phyloP scores from a whole-genome alignment of 2,888 invertebrate species.

The Laspeyria flexula region DNA sequence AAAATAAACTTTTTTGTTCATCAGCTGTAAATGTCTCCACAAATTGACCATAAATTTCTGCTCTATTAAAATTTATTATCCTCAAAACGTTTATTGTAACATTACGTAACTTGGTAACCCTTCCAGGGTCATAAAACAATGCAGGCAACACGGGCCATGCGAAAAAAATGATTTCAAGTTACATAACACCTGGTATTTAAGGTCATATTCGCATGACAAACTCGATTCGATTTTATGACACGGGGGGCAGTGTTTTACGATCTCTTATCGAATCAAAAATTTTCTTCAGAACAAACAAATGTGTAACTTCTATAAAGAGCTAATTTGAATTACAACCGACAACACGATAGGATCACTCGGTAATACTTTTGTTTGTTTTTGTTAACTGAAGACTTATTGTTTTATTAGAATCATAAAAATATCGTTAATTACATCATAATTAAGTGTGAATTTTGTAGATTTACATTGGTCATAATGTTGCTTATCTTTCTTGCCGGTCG shows the following conservation, averaged over 20 bases:
- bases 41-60: constrained; percentile 79
- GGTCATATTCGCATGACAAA: constrained; percentile 66
- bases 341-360: constrained; percentile 52
- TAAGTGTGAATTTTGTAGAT: constrained; percentile 48
- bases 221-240: constrained; percentile 73
- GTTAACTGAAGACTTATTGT: constrained; percentile 36
- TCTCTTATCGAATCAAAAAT: constrained; percentile 78
- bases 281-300: constrained; percentile 70
- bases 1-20: constrained; percentile 71
- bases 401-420: constrained; percentile 40
- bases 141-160: constrained; percentile 64
- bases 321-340: constrained; percentile 65
- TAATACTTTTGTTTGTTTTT: constrained; percentile 40
- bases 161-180: constrained; percentile 64
- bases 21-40: constrained; percentile 80
- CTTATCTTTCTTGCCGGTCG: constrained; percentile 42
- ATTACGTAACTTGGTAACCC: constrained; percentile 81
- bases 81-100: constrained; percentile 77
- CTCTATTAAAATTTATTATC: constrained; percentile 81
- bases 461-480: constrained; percentile 41
- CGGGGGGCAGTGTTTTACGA: constrained; percentile 79
- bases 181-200: constrained; percentile 64
- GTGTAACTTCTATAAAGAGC: constrained; percentile 62
- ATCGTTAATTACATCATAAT: constrained; percentile 38
- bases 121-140: constrained; percentile 77